Evolutionary conservation across 1,140 invertebrate species (phyloP), one percentile per base, ranked within the genome.

Genomic region (Drosophila repletoides): DNA sequence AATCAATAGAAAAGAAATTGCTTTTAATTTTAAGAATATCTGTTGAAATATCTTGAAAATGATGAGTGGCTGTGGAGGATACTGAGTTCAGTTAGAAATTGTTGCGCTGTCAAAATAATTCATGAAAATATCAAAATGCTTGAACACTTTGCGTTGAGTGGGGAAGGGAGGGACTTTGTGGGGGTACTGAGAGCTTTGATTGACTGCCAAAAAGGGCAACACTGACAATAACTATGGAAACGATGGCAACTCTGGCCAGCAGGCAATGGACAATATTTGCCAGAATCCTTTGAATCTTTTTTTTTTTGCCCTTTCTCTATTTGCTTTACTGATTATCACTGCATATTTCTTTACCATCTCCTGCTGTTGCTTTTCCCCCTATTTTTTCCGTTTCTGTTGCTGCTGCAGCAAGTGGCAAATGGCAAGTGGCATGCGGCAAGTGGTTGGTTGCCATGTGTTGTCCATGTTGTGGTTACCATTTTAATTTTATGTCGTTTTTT

Each of bases 241-340:
- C n/a, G n/a, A n/a, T n/a, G n/a, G n/a, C n/a, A n/a, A n/a, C n/a
- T n/a, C n/a, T n/a, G 2, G 24, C 21, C 10, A 26, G 10, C 22
- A 22, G 43, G 33, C 10, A 65, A 51, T 17, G 43, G 40, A 46
- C 33, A 41, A 58, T 28, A 38, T 53, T 34, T 56, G 12, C 1
- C 22, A 24, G 24, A 4, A 1, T 14, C 10, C 29, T 51, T 26
- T 28, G 5, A 14, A 6, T 10, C 7, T 14, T 28, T 53, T 41
- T 26, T 15, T 14, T 40, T 40, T 26, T 3, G 14, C 2, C 26
- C 14, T 61, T 52, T 67, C 60, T n/a, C 24, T 79, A 75, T 73
- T 79, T 70, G 64, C 69, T 24, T 69, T 73, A 51, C 53, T 69
- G 75, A 77, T 77, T 73, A 77, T 74, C 69, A 59, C 66, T 69